These are phyloP conservation scores for Mesitornis unicolor DNA, from an alignment of 2,113 vertebrate species.

Conservation along the genomic window DNA sequence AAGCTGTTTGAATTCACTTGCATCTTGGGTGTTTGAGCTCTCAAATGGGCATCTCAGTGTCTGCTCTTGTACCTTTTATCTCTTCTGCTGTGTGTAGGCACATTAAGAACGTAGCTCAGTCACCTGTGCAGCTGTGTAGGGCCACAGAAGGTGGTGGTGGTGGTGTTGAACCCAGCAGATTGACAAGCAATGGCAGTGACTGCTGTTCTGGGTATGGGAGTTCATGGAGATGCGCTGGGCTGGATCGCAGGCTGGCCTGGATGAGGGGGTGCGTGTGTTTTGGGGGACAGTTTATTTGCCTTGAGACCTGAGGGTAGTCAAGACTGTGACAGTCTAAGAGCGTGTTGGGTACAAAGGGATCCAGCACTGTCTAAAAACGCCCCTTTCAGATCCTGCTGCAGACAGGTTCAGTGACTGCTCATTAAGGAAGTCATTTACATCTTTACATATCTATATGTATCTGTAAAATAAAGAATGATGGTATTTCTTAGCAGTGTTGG, in stretches of 20 bases:
- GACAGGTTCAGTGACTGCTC: background rate
- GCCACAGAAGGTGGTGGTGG: background rate
- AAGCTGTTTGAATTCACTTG: background rate
- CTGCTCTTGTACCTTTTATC: background rate
- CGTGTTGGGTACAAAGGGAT: background rate
- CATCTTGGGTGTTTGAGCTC: background rate
- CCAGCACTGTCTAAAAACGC: background rate
- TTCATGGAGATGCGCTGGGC: accelerated
- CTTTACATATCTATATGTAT: accelerated
- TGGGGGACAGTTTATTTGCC: background rate
- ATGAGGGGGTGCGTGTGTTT: accelerated
- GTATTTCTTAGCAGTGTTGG: background rate
- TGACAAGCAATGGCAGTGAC: accelerated
- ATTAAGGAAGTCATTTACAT: background rate
- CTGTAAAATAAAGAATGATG: background rate
- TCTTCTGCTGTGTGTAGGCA: background rate
- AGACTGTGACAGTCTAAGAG: background rate
- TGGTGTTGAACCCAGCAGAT: accelerated
- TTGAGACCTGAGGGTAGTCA: background rate
- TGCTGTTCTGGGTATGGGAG: background rate
- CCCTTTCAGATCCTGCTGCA: background rate
- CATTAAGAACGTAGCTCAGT: background rate
- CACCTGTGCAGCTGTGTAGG: background rate
- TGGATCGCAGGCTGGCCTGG: background rate
- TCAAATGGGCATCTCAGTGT: background rate